Evolutionary conservation across 1,140 invertebrate species (phyloP), one percentile per base, ranked within the genome.

Genomic region (Euwallacea fornicatus): DNA sequence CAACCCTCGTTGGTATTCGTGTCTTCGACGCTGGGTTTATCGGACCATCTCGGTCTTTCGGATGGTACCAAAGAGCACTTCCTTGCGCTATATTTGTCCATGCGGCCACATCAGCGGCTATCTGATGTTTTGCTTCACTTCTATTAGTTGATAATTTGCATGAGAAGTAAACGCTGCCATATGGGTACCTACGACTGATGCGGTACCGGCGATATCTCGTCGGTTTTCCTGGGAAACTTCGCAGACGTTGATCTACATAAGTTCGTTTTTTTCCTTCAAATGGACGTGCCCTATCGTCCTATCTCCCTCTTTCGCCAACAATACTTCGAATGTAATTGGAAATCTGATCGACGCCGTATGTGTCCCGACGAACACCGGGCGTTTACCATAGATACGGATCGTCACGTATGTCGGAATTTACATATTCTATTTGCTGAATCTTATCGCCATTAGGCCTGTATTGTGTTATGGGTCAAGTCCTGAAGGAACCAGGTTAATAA

Each of bases 341-440:
- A 66, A 71, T 59, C 69, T 66, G 69, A 71, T 71, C 60, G 21
- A 66, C 61, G 63, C 61, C 55, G 63, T 66, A 66, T 71, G 63
- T 62, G 69, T 71, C 21, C 55, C 10, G 44, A 60, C 60, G 56
- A 71, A 71, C 61, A 71, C 66, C 56, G 63, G 61, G 43, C 41
- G 58, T 65, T 72, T 72, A 68, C 33, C 71, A 71, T 60, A 71
- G 69, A 71, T 71, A 71, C 15, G 42, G 21, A 71, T 71, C 69
- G 55, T 71, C 69, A 71, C 69, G 69, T 71, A 71, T 63, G 56
- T 66, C 55, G 62, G 33, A 65, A 71, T 71, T 71, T 71, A 61
- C 69, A 71, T 71, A 59, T 71, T 66, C 56, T 71, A 71, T 71
- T 71, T 71, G 63, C 69, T 66, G 63, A 65, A 66, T 66, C 69